Evolutionary conservation across 2,113 vertebrate species (phyloP).

Genomic region (Apodemus sylvaticus): DNA sequence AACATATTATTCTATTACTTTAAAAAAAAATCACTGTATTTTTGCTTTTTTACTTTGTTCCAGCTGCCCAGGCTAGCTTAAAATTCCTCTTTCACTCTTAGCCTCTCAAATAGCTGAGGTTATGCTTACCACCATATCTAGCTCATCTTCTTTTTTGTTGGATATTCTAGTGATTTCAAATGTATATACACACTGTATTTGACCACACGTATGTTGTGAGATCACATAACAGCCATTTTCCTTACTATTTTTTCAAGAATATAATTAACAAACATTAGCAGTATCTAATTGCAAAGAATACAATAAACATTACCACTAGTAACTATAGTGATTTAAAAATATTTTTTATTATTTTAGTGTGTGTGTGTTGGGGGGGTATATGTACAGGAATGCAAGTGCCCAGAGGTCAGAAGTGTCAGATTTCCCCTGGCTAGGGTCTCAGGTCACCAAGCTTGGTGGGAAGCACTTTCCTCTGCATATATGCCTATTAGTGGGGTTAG

Average conservation of each 20-base stretch:
- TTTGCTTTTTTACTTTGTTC: not conserved
- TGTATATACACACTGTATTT: not conserved
- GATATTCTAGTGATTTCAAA: constrained; percentile 1
- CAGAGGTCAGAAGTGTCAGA: not conserved
- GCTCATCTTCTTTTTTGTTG: not conserved
- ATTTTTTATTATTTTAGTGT: not conserved
- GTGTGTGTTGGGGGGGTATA: no score
- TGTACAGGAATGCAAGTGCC: not conserved
- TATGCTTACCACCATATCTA: not conserved
- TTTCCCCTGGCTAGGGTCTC: not conserved
- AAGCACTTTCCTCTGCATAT: not conserved
- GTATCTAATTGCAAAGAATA: not conserved
- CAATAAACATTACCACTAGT: not conserved
- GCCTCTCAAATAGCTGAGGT: not conserved
- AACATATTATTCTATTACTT: not conserved
- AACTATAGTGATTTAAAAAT: not conserved
- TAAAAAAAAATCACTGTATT: not conserved
- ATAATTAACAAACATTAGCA: not conserved
- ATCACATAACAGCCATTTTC: not conserved
- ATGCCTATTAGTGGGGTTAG: not conserved
- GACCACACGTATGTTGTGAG: not conserved
- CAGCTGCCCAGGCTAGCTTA: not conserved
- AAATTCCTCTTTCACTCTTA: not conserved
- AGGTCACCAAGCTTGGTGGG: not conserved
- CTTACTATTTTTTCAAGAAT: not conserved